phyloP scores from a whole-genome alignment of 2,888 invertebrate genomes.

The Stramonita haemastoma region DNA sequence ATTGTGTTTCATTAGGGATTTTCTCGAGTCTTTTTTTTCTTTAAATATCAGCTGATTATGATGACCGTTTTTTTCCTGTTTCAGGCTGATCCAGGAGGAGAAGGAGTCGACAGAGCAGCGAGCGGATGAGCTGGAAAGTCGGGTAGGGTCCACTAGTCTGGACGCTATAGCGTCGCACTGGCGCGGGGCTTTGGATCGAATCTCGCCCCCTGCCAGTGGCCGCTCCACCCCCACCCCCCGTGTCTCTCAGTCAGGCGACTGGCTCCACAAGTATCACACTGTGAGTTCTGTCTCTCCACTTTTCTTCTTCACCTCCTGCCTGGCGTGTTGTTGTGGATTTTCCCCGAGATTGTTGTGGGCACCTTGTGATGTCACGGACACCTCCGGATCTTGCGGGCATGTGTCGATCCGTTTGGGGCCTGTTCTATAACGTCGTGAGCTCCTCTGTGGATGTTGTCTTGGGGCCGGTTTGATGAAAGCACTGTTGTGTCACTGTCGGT shows the following conservation, averaged over 20 bases:
- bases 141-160: slow-evolving; percentile 88
- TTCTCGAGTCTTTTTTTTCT: not conserved
- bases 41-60: too few species aligned
- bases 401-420: too few species aligned
- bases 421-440: not conserved
- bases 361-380: not conserved
- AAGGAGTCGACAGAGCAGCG: slow-evolving; percentile 91
- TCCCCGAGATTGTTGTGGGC: not conserved
- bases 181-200: slow-evolving; percentile 80
- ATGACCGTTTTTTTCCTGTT: slow-evolving; percentile 32
- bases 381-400: not conserved
- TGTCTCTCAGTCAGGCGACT: slow-evolving; percentile 65
- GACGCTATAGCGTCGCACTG: slow-evolving; percentile 86
- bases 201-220: slow-evolving; percentile 89
- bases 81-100: slow-evolving; percentile 89
- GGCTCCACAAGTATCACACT: slow-evolving; percentile 95
- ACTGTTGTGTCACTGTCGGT: too few species aligned
- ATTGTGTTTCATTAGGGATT: too few species aligned
- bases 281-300: slow-evolving; percentile 81
- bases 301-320: not conserved
- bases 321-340: not conserved
- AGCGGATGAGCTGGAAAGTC: slow-evolving; percentile 97
- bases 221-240: slow-evolving; percentile 87
- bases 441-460: not conserved
- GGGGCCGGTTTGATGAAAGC: not conserved